Evolutionary conservation across 2,113 vertebrate species (phyloP), one percentile per base, ranked within the genome.

Genomic region (Psilopsiagon aymara): DNA sequence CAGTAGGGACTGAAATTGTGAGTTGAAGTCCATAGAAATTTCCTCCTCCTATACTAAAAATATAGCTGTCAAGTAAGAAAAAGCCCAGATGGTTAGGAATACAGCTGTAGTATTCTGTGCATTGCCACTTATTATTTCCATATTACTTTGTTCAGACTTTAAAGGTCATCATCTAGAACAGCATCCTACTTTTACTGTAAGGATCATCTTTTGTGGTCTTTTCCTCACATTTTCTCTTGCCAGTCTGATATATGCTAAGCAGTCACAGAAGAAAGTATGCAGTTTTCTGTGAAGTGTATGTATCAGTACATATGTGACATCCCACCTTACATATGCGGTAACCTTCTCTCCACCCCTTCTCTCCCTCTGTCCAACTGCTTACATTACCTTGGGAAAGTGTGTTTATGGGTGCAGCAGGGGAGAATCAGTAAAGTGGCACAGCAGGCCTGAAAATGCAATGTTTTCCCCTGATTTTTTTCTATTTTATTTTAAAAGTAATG

Each of bases 321-420:
- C 63, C 31, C 27, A 49, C 46, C 17, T 62, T 66, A 29, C 3
- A 68, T 21, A 8, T 85, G 28, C 31, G 68, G 57, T 53, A 85
- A 82, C 37, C n/a, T 94, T 79, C 57, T 28, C 76, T 60, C 83
- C 0, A 0, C 64, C 55, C 39, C 69, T 84, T 90, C 55, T 74
- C 47, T 46, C 57, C 47, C 55, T 63, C 62, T 59, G 33, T 80
- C 31, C 35, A 85, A 2, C 28, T 81, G 68, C 91, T 93, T 88
- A 57, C 9, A 31, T 87, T 82, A 41, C 47, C 92, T 69, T n/a
- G 67, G 68, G 63, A 82, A 89, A 82, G 29, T 47, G 43, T 33
- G 35, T n/a, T 21, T 27, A 59, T 70, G 41, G 33, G n/a, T 73
- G 59, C 2, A 0, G 29, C 0, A 0, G 6, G 41, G 39, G 29